Evolutionary conservation across 2,113 vertebrate species (phyloP), one percentile per base, ranked within the genome.

Genomic region (Coturnix japonica): DNA sequence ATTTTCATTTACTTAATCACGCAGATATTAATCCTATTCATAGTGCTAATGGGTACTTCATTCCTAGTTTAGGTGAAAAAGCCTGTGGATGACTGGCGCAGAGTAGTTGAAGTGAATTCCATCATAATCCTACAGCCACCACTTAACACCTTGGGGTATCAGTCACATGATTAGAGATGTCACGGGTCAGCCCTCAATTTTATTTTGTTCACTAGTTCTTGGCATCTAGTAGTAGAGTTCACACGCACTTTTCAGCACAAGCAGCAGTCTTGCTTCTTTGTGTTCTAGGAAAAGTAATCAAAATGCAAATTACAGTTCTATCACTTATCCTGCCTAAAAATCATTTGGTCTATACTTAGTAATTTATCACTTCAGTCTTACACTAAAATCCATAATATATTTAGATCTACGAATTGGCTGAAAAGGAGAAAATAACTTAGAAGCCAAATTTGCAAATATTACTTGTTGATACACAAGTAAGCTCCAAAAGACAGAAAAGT

Each of bases 251-350:
- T 91, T 54, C 22, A 56, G 37, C 59, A 37, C 76, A 59, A 43
- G 17, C 18, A 2, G 17, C 26, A 49, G 11, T 37, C 60, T 61
- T 75, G 17, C 23, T 90, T 66, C 66, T 87, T 90, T 33, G 21
- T 47, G 74, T 90, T 93, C 73, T 79, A 85, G 83, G 61, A 94
- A 95, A 94, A 85, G 70, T 91, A 91, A 95, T 95, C 90, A 95
- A 91, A 91, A 95, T 93, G 88, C 77, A 93, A 90, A 91, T 91
- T 89, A 79, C 13, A 70, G 47, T 91, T 90, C 80, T 88, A 75
- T 86, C 73, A 74, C 65, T 94, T 95, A 72, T 69, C 73, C 66
- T 88, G n/a, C 80, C 80, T 94, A 85, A 93, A 95, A 93, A 83
- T 94, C 47, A 44, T 75, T 75, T 83, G 23, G 26, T 88, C 80